A percentile compares a stretch with the other conserved stretches of the same genome.
Evolutionary conservation across 2,113 vertebrate genomes (phyloP).

Genomic region (Urocynchramus pylzowi): DNA sequence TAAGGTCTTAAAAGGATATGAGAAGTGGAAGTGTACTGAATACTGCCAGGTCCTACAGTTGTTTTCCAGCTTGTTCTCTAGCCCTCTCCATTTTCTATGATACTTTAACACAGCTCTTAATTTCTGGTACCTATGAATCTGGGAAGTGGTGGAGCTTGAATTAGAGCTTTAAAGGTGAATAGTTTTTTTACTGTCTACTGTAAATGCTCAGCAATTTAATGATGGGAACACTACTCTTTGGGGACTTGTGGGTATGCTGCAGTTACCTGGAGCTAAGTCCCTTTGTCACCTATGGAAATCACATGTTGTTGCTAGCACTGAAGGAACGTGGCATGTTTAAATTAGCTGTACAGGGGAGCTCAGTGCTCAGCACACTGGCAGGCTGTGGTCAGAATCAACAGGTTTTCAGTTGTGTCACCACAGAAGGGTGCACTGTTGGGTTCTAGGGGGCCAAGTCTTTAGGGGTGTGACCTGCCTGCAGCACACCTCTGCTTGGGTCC

Average conservation of each 20-base stretch:
- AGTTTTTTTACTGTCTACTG: background rate
- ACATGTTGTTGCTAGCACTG: background rate
- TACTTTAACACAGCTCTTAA: background rate
- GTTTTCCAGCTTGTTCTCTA: background rate
- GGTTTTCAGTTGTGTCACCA: background rate
- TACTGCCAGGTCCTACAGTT: background rate
- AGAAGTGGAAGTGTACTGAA: background rate
- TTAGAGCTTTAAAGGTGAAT: background rate
- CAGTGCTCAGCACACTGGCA: background rate
- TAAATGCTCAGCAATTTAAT: background rate
- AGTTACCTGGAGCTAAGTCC: background rate
- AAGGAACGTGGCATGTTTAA: background rate
- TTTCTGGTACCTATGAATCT: background rate
- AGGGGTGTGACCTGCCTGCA: background rate
- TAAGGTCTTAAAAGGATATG: background rate
- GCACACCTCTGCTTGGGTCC: fast-evolving
- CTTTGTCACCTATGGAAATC: background rate
- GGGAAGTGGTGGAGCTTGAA: background rate
- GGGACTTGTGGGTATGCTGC: background rate
- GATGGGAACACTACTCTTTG: background rate
- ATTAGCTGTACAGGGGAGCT: background rate
- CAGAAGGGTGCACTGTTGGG: background rate
- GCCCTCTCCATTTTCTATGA: background rate
- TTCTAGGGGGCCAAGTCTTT: background rate
- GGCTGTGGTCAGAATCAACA: background rate